phyloP scores from a whole-genome alignment of 2,113 vertebrate genomes.

The Carassius carassius region DNA sequence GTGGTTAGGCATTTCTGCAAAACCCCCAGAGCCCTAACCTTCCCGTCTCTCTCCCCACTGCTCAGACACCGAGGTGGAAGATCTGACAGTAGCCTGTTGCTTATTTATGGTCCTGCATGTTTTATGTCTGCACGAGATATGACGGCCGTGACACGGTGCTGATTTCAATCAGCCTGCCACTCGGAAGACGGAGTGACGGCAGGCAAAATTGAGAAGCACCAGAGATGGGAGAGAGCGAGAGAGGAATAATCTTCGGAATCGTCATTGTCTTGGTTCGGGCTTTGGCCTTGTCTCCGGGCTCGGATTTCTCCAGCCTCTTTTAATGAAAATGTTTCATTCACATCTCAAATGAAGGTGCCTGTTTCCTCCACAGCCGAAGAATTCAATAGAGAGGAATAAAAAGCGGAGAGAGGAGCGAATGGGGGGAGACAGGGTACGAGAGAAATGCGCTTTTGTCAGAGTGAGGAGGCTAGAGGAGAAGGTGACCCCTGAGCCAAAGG shows the following conservation, averaged over 20 bases:
- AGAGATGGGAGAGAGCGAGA: constrained; percentile 26
- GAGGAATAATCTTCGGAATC: constrained; percentile 61
- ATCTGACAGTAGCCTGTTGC: constrained; percentile 99
- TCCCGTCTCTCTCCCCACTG: constrained; percentile 86
- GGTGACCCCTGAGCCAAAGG: constrained; percentile 93
- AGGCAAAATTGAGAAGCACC: constrained; percentile 65
- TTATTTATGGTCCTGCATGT: constrained; percentile 99
- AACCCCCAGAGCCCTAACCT: constrained; percentile 94
- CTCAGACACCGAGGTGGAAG: constrained; percentile 82
- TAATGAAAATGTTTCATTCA: constrained; percentile 95
- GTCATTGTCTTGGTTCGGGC: constrained; percentile 75
- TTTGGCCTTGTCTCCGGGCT: constrained; percentile 70
- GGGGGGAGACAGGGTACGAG: constrained; percentile 71
- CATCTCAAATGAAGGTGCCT: constrained; percentile 78
- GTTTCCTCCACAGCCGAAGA: constrained; percentile 80
- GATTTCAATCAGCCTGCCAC: constrained; percentile 96
- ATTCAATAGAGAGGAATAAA: constrained; percentile 75
- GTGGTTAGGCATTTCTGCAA: constrained; percentile 87
- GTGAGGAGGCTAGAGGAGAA: constrained; percentile 87
- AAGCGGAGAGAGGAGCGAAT: constrained; percentile 58
- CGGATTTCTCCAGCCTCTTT: constrained; percentile 72
- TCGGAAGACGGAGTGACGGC: constrained; percentile 75
- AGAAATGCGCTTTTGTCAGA: constrained; percentile 86
- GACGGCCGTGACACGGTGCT: constrained; percentile 93
- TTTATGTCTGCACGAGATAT: constrained; percentile 98